A percentile compares a stretch with the other conserved stretches of the same genome.
Conservation (phyloP, 1,140 invertebrate species). For the Drosophila serrata region DNA sequence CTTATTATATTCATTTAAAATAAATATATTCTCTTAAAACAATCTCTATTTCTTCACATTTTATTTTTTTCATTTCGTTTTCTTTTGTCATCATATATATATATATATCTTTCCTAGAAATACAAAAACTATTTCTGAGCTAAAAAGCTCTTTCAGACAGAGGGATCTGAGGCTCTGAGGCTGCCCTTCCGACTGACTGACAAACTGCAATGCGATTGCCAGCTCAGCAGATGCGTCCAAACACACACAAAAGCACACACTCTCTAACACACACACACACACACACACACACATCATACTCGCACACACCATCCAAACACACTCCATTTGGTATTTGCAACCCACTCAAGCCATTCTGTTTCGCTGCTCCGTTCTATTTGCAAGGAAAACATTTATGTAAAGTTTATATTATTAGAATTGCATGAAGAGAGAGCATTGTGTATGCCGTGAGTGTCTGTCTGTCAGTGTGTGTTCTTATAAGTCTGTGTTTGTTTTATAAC, state of each 20-base stretch:
- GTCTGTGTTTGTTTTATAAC: constrained; percentile 72
- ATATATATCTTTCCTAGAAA: constrained; percentile 3
- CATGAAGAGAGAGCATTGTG: constrained; percentile 58
- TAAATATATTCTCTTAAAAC: not conserved
- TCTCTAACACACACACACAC: not conserved
- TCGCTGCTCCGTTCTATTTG: constrained; percentile 61
- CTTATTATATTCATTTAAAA: not conserved
- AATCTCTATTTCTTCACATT: not conserved
- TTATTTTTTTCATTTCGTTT: not conserved
- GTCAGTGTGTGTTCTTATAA: constrained; percentile 18
- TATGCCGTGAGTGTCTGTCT: constrained; percentile 14
- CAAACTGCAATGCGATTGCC: constrained; percentile 67
- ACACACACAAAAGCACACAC: constrained; percentile 12
- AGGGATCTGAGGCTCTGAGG: not conserved
- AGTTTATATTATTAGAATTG: constrained; percentile 77
- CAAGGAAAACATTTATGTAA: constrained; percentile 81
- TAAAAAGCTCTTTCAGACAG: constrained; percentile 43
- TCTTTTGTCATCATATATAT: not conserved
- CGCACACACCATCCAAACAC: not conserved
- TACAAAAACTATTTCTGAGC: constrained; percentile 38
- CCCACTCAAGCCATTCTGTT: constrained; percentile 40
- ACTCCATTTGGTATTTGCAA: constrained; percentile 1
- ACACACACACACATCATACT: not conserved
- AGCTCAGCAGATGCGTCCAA: constrained; percentile 59
- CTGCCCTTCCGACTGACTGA: constrained; percentile 47